Evolutionary conservation across 2,888 invertebrate genomes (phyloP).

Genomic region (Ophion obscuratus): DNA sequence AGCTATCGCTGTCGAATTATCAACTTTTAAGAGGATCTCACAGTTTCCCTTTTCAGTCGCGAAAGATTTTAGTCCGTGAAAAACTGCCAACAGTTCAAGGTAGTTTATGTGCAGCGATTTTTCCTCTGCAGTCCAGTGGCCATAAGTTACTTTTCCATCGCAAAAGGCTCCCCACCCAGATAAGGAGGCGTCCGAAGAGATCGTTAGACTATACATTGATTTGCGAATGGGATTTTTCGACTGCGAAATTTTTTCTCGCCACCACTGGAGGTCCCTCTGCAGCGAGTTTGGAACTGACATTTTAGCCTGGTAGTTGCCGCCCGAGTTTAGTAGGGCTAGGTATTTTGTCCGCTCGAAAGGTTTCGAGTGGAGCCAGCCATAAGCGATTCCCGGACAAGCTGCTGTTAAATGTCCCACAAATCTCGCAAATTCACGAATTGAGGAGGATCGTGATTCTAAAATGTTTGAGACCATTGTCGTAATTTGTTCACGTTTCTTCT

Average conservation of each 20-base stretch:
- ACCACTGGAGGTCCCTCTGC: too few species aligned
- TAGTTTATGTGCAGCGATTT: constrained; percentile 33
- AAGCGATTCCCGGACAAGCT: constrained; percentile 44
- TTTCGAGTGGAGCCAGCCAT: constrained; percentile 49
- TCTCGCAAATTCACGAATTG: constrained; percentile 38
- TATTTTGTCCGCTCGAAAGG: too few species aligned
- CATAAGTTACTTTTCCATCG: constrained; percentile 19
- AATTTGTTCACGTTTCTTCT: constrained; percentile 28
- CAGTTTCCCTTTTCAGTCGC: not conserved
- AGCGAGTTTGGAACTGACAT: too few species aligned
- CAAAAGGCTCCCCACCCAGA: constrained; percentile 39
- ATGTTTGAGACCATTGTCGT: not conserved
- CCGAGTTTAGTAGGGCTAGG: too few species aligned
- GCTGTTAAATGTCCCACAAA: constrained; percentile 32
- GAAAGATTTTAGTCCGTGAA: constrained; percentile 20
- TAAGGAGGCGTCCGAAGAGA: constrained; percentile 37
- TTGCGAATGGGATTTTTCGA: constrained; percentile 26
- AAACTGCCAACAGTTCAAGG: constrained; percentile 13
- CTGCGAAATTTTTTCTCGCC: not conserved
- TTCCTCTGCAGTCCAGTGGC: constrained; percentile 35
- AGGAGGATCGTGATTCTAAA: not conserved
- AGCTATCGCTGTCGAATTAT: constrained; percentile 21
- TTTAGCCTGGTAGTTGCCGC: too few species aligned
- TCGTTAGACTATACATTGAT: constrained; percentile 15
- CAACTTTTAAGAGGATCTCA: constrained; percentile 38